Conservation (phyloP, 2,888 invertebrate genomes). For the Nemurella pictetii region DNA sequence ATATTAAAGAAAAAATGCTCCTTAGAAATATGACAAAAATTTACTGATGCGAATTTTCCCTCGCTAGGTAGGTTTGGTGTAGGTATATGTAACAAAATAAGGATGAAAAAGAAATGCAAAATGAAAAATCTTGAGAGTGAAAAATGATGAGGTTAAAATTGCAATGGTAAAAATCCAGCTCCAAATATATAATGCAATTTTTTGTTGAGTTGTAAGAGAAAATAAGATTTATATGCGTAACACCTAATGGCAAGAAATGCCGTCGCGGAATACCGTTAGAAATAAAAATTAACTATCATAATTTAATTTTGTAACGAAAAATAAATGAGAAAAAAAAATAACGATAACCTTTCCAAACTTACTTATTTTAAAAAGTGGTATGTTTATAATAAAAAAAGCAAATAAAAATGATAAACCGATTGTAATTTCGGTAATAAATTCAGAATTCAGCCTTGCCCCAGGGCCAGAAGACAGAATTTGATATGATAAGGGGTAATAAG, state of each 20-base stretch:
- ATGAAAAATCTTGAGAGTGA: conserved; percentile 5
- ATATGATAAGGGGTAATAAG: too few species aligned
- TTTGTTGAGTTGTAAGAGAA: neutral
- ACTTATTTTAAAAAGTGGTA: too few species aligned
- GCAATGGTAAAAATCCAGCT: neutral
- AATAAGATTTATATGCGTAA: conserved; percentile 1
- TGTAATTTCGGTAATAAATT: too few species aligned
- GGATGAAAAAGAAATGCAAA: conserved; percentile 11
- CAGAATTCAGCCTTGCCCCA: too few species aligned
- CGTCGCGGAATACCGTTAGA: neutral
- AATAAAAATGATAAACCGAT: too few species aligned
- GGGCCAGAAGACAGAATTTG: too few species aligned
- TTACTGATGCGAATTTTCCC: conserved; percentile 18
- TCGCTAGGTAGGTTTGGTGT: neutral
- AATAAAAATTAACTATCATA: neutral
- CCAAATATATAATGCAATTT: neutral
- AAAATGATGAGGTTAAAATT: conserved; percentile 29
- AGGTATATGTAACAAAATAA: too few species aligned
- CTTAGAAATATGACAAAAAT: conserved; percentile 26
- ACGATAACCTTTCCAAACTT: too few species aligned
- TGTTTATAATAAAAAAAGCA: too few species aligned
- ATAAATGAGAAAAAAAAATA: too few species aligned
- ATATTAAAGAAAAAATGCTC: conserved; percentile 32
- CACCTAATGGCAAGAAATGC: neutral
- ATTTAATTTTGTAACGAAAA: neutral